Percentiles rank a stretch among this genome's conserved stretches.
phyloP scores from a whole-genome alignment of 1,140 invertebrate species.

The Drosophila subobscura region DNA sequence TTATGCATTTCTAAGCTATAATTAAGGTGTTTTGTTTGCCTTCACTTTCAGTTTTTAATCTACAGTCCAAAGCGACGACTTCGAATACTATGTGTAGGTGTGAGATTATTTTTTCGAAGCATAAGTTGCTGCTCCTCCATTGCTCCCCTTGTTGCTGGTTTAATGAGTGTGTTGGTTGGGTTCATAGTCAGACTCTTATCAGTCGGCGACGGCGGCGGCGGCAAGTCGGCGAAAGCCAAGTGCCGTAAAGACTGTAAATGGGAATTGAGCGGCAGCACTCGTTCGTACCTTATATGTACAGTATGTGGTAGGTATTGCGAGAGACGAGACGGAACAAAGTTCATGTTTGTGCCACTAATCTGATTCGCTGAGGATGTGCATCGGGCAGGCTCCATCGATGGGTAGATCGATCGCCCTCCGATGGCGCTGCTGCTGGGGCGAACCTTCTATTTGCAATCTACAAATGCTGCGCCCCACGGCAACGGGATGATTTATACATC shows the following conservation, averaged over 20 bases:
- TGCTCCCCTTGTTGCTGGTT: slow-evolving; percentile 28
- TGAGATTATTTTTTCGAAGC: slow-evolving; percentile 62
- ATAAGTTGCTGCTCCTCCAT: slow-evolving; percentile 50
- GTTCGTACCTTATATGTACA: slow-evolving; percentile 42
- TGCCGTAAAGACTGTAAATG: slow-evolving; percentile 31
- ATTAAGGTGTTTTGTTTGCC: slow-evolving; percentile 60
- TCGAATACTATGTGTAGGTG: slow-evolving; percentile 65
- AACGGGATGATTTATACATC: slow-evolving; percentile 59
- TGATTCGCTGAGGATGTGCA: slow-evolving; percentile 8
- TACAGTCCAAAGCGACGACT: slow-evolving; percentile 22
- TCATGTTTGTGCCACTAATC: slow-evolving; percentile 1
- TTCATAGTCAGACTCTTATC: slow-evolving; percentile 74
- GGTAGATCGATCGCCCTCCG: no score
- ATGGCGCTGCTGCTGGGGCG: slow-evolving; percentile 5
- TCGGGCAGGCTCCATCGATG: slow-evolving; percentile 6
- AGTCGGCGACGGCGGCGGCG: slow-evolving; percentile 30
- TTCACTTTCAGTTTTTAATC: slow-evolving; percentile 71
- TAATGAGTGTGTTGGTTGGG: slow-evolving; percentile 56
- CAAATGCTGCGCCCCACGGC: slow-evolving; percentile 4
- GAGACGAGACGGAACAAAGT: slow-evolving; percentile 36
- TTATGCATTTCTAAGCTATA: slow-evolving; percentile 52
- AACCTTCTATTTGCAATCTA: slow-evolving; percentile 40
- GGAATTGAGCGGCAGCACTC: slow-evolving; percentile 42
- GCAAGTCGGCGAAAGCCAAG: no score
- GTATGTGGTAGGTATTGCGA: slow-evolving; percentile 14